Conservation (phyloP, 2,888 invertebrate genomes). For the Ashinkailepas kermadecensis region DNA sequence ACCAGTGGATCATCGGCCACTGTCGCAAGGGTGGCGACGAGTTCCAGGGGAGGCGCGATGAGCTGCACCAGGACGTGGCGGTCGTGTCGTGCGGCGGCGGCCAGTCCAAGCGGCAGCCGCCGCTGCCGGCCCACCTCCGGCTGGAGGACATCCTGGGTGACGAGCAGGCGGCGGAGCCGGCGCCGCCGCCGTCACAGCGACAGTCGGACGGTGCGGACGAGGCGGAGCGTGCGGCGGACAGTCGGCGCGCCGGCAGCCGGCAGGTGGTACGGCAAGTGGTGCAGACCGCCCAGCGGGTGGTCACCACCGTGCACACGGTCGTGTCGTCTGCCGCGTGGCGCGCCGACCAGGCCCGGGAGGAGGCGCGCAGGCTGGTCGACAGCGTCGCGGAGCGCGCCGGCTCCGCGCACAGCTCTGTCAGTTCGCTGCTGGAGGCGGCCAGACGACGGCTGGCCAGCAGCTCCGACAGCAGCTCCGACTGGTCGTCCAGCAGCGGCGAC, state of each 20-base stretch:
- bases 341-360: conserved; percentile 36
- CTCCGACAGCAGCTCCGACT: neutral
- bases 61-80: conserved; percentile 42
- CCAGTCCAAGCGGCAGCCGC: neutral
- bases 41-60: conserved; percentile 49
- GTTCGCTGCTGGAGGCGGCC: neutral
- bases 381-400: conserved; percentile 45
- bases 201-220: neutral
- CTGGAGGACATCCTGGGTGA: neutral
- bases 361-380: conserved; percentile 41
- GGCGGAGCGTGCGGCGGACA: neutral
- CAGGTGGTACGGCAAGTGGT: neutral
- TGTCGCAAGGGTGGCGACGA: conserved; percentile 55
- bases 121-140: neutral
- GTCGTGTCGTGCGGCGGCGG: neutral
- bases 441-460: neutral
- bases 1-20: conserved; percentile 56
- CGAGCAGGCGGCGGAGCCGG: neutral
- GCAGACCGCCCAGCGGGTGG: neutral
- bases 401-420: conserved; percentile 27
- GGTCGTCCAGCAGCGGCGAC: neutral
- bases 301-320: neutral
- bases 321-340: neutral
- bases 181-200: neutral
- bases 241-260: neutral